Evolutionary conservation across 1,140 invertebrate genomes (phyloP).

Genomic region (Drosophila auraria): DNA sequence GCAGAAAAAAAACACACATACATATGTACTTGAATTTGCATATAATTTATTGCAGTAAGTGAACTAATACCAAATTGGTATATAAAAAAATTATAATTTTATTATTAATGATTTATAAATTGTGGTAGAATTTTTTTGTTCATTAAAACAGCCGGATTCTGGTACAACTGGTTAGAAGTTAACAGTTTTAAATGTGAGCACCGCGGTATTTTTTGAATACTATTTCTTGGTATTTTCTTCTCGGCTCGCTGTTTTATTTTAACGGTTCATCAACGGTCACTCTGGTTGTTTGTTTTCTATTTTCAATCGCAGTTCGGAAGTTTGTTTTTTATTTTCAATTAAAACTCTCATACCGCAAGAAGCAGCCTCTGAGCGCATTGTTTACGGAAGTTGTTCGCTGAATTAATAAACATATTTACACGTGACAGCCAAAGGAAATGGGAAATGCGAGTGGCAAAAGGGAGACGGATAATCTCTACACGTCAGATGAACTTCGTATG

Average conservation of each 20-base stretch:
- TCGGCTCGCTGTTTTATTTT: neutral
- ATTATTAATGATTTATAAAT: too few relatives aligned
- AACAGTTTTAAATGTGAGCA: too few relatives aligned
- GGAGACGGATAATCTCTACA: constrained; percentile 69
- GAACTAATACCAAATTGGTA: too few relatives aligned
- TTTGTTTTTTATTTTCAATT: constrained; percentile 56
- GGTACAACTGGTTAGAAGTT: too few relatives aligned
- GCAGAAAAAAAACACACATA: too few relatives aligned
- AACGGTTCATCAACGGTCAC: neutral
- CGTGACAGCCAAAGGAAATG: constrained; percentile 30
- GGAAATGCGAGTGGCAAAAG: constrained; percentile 71
- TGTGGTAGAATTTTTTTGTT: too few relatives aligned
- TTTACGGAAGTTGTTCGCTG: constrained; percentile 15
- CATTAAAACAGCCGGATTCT: too few relatives aligned
- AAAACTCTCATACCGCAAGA: constrained; percentile 14
- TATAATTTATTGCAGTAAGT: too few relatives aligned
- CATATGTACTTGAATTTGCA: too few relatives aligned
- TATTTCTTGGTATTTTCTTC: neutral
- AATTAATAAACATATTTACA: neutral
- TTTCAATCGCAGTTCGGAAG: constrained; percentile 25
- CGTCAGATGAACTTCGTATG: constrained; percentile 64
- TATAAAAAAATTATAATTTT: too few relatives aligned
- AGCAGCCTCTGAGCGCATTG: constrained; percentile 25
- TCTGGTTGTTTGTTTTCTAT: constrained; percentile 12
- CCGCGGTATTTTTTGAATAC: neutral